Conservation (phyloP, 2,888 invertebrate species). For the Exocentrus adspersus region DNA sequence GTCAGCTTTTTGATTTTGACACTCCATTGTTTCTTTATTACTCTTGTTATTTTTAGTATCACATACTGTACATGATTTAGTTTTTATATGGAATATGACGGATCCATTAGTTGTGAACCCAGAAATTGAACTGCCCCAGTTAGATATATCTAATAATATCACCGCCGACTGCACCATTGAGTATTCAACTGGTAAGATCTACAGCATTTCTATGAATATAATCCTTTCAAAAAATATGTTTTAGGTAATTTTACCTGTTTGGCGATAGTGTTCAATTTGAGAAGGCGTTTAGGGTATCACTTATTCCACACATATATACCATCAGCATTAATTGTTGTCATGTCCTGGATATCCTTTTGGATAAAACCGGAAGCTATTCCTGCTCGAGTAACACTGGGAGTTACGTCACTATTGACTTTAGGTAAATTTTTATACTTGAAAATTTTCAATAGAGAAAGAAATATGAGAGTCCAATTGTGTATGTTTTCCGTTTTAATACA, state of each 20-base stretch:
- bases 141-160: constrained; percentile 87
- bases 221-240: too few species aligned
- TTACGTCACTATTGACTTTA: constrained; percentile 85
- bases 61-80: constrained; percentile 88
- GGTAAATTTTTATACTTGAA: constrained; percentile 65
- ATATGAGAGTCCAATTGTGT: too few species aligned
- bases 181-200: constrained; percentile 76
- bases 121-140: constrained; percentile 87
- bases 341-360: constrained; percentile 98
- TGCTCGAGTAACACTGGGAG: constrained; percentile 87
- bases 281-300: constrained; percentile 86
- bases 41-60: constrained; percentile 71
- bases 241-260: constrained; percentile 91
- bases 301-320: constrained; percentile 93
- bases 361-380: constrained; percentile 94
- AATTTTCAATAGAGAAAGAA: too few species aligned
- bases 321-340: constrained; percentile 90
- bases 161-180: constrained; percentile 90
- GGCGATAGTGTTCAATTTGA: constrained; percentile 87
- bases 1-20: constrained; percentile 59
- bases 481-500: too few species aligned
- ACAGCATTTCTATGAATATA: too few species aligned
- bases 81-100: constrained; percentile 90
- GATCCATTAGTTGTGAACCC: constrained; percentile 89
- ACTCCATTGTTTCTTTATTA: constrained; percentile 2